A percentile compares a stretch with the other conserved stretches of the same genome.
Evolutionary conservation across 2,797 vertebrate genomes (phyloP).

Genomic region (Crocodylus rhombifer): DNA sequence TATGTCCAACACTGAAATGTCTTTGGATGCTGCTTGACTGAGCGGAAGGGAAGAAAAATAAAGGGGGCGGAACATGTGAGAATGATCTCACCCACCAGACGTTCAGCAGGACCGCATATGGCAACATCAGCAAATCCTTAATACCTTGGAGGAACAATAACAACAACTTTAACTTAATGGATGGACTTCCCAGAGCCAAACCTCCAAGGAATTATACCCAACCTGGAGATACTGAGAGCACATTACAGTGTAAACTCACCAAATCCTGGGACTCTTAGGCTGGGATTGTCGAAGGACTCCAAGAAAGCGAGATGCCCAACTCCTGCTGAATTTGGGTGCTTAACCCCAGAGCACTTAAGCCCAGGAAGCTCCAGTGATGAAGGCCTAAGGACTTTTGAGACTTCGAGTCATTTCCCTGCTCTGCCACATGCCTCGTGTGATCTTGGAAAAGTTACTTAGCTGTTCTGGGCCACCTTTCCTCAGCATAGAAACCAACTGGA

Average conservation of each 20-base stretch:
- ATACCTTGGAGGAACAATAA: not conserved
- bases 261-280: not conserved
- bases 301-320: not conserved
- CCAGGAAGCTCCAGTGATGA: not conserved
- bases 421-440: not conserved
- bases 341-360: not conserved
- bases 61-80: conserved; percentile 28
- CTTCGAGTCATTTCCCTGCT: not conserved
- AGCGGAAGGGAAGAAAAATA: not conserved
- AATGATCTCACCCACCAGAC: conserved; percentile 53
- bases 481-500: accelerated
- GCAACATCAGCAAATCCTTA: conserved; percentile 19
- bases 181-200: not conserved
- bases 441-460: not conserved
- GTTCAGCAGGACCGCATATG: conserved; percentile 61
- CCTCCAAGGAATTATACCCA: accelerated
- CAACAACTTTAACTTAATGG: not conserved
- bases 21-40: conserved; percentile 34
- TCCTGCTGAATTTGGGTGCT: not conserved
- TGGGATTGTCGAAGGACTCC: not conserved
- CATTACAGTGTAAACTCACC: not conserved
- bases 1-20: not conserved
- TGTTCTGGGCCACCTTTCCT: not conserved
- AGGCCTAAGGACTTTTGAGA: not conserved
- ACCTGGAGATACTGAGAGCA: not conserved